These are phyloP conservation scores for Rhyacophila brunnea DNA, from an alignment of 1,140 invertebrate genomes.

Conservation along the genomic window DNA sequence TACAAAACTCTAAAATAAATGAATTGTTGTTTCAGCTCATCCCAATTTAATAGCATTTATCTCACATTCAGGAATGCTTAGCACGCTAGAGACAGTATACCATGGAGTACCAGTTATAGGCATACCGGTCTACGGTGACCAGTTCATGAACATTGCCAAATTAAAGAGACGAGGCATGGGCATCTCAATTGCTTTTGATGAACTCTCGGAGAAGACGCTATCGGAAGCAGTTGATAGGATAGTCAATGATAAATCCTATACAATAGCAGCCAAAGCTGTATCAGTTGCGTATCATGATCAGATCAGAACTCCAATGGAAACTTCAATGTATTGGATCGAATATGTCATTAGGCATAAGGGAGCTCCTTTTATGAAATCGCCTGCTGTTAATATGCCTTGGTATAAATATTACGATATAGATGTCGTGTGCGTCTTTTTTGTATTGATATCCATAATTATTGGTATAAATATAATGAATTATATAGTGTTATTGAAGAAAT, in stretches of 20 bases:
- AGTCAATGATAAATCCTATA: constrained; percentile 39
- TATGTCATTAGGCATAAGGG: constrained; percentile 59
- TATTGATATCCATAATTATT: too few species aligned
- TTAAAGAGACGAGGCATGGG: constrained; percentile 25
- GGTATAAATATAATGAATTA: too few species aligned
- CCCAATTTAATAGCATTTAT: constrained; percentile 60
- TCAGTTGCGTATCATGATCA: constrained; percentile 47
- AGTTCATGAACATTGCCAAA: constrained; percentile 41
- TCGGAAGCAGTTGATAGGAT: constrained; percentile 33
- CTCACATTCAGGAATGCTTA: constrained; percentile 62
- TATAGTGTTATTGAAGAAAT: too few species aligned
- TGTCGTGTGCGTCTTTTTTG: constrained; percentile 40
- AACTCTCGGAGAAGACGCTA: constrained; percentile 37
- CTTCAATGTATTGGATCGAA: constrained; percentile 57
- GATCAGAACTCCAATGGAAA: constrained; percentile 44
- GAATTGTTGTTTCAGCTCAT: constrained; percentile 49
- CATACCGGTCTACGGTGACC: constrained; percentile 62
- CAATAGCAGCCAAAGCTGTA: constrained; percentile 36
- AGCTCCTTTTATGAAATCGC: constrained; percentile 53
- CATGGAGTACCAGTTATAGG: constrained; percentile 63
- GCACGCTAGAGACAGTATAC: constrained; percentile 61
- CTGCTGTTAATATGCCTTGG: constrained; percentile 51
- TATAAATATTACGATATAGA: constrained; percentile 59
- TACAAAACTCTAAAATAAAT: not conserved
- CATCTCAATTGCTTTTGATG: constrained; percentile 36